Evolutionary conservation across 2,888 invertebrate species (phyloP).

Genomic region (Pediacus dermestoides): DNA sequence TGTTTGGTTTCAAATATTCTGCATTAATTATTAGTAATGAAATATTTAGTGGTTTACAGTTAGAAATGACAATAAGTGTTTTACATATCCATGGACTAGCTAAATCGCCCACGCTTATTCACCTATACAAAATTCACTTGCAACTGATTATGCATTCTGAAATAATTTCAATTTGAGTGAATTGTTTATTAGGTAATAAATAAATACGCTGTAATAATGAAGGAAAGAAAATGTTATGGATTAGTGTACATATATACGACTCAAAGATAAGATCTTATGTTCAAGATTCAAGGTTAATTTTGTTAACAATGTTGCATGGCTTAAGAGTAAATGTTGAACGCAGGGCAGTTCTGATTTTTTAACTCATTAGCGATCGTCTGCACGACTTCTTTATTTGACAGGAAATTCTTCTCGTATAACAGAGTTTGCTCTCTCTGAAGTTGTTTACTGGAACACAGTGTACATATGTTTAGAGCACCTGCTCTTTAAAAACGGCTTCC

Average conservation of each 20-base stretch:
- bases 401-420: conserved; percentile 22
- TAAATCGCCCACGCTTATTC: too few species aligned
- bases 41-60: too few species aligned
- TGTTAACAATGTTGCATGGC: conserved; percentile 16
- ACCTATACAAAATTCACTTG: too few species aligned
- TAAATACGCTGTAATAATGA: too few species aligned
- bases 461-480: conserved; percentile 12
- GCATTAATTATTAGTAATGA: too few species aligned
- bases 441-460: conserved; percentile 12
- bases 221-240: not conserved
- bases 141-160: too few species aligned
- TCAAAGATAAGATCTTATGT: conserved; percentile 10
- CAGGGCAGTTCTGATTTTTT: conserved; percentile 26
- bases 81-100: too few species aligned
- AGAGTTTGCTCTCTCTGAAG: conserved; percentile 11
- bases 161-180: too few species aligned
- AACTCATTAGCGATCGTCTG: conserved; percentile 24
- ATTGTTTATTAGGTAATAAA: too few species aligned
- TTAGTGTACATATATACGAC: conserved; percentile 7
- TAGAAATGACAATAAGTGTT: too few species aligned
- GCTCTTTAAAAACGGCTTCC: conserved; percentile 3
- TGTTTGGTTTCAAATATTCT: too few species aligned
- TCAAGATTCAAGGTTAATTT: conserved; percentile 16
- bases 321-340: conserved; percentile 12
- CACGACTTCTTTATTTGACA: conserved; percentile 28